Base-by-base conservation (phyloP, 2,113 vertebrate genomes). In the Lipotes vexillifer region DNA sequence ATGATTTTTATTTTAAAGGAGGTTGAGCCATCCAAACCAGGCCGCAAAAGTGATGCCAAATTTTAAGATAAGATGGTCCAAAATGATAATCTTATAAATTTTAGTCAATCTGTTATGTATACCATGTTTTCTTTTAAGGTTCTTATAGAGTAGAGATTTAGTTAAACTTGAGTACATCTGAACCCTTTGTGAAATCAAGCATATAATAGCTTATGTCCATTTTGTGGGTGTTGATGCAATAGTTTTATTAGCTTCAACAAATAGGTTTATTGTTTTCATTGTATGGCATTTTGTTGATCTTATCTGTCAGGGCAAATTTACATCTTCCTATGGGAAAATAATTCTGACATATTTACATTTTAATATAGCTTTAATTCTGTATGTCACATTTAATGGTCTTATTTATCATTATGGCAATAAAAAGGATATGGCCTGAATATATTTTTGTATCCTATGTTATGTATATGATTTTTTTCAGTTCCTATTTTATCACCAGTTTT, bases 241-340 rank as follows among this genome's bases (percentile, higher is more conserved):
- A 84, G 27, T 36, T 68, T 88, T 88, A 29, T 88, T 93, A 93
- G 65, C 20, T 68, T 88, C 44, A 92, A 57, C 29, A 77, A 57
- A 41, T 38, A 63, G 4, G 1, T 66, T 91, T 95, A 80, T 63
- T 88, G 12, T 85, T 90, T 96, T 92, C 81, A 17, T 84, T 75
- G 68, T 65, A 44, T 82, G 38, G 3, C 38, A 87, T 94, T 93
- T 87, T 38, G 27, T 95, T 88, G 27, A 52, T 93, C 17, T 38
- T 88, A 46, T 57, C 57, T 88, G 29, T 88, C 17, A 95, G 18
- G 59, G 41, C 21, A 59, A 25, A 61, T 82, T 82, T 59, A 27
- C 36, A 93, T 74, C 29, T 96, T 93, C n/a, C 23, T 66, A 31
- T 83, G 71, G 29, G 46, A 96, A 96, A 83, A 83, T 66, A 41